These are phyloP conservation scores for Podilymbus podiceps DNA, from an alignment of 2,113 vertebrate genomes.

Conservation along the genomic window DNA sequence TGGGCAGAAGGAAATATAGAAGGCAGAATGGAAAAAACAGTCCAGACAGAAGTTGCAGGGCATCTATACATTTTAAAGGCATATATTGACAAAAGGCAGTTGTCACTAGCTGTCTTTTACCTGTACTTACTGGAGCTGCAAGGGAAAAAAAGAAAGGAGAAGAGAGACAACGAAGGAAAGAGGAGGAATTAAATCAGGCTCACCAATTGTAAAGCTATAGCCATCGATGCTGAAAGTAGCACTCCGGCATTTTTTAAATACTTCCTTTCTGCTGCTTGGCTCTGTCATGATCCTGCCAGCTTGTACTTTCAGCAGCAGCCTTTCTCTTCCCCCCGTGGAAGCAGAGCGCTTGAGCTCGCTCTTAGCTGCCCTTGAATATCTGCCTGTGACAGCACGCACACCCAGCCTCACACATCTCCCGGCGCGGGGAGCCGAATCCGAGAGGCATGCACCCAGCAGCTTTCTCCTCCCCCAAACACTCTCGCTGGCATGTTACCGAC, in stretches of 20 bases:
- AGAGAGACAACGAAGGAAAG: background rate
- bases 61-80: background rate
- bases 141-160: background rate
- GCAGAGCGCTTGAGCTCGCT: background rate
- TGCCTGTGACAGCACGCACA: conserved; percentile 35
- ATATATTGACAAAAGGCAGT: background rate
- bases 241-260: conserved; percentile 92
- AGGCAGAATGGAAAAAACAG: background rate
- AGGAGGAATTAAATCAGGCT: background rate
- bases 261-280: conserved; percentile 84
- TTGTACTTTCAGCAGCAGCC: background rate
- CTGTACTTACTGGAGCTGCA: background rate
- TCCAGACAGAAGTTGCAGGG: background rate
- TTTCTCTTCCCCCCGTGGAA: background rate
- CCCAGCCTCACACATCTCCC: conserved; percentile 42
- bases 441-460: conserved; percentile 11
- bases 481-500: background rate
- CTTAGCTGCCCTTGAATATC: background rate
- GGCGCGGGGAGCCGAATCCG: background rate
- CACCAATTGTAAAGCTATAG: conserved; percentile 97
- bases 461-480: conserved; percentile 67
- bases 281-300: conserved; percentile 81
- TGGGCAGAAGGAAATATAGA: background rate
- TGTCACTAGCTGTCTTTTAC: background rate
- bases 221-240: conserved; percentile 96